These are phyloP conservation scores for Cryptocephalus primarius DNA, from an alignment of 2,888 invertebrate genomes.

Conservation along the genomic window DNA sequence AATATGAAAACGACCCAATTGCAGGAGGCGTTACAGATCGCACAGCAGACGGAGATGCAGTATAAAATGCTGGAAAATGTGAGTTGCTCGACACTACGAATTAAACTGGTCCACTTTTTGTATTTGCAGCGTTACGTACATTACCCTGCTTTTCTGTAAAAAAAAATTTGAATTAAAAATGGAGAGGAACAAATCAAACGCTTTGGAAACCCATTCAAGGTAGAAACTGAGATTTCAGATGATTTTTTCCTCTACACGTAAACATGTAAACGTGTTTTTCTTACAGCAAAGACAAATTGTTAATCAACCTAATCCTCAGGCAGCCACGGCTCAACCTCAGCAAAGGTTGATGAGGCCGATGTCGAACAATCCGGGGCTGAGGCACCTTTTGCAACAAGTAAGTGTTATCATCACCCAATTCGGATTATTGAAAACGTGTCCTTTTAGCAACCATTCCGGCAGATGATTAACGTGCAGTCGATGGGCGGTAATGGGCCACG, in stretches of 20 bases:
- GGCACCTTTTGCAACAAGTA: constrained; percentile 73
- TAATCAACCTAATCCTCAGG: constrained; percentile 25
- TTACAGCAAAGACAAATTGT: constrained; percentile 32
- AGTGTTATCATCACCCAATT: constrained; percentile 39
- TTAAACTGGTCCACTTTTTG: too few relatives aligned
- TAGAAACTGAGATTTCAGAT: too few relatives aligned
- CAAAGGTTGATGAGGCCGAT: constrained; percentile 65
- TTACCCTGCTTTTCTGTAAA: not conserved
- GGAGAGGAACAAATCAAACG: too few relatives aligned
- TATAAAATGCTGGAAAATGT: constrained; percentile 56
- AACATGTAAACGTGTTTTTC: not conserved
- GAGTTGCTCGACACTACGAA: constrained; percentile 1
- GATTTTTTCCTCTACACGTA: not conserved
- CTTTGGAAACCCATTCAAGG: too few relatives aligned
- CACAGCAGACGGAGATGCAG: constrained; percentile 71
- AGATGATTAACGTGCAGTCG: constrained; percentile 45
- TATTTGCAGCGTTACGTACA: not conserved
- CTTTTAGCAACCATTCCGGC: constrained; percentile 55
- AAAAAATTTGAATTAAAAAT: too few relatives aligned
- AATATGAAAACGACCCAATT: constrained; percentile 47
- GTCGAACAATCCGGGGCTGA: constrained; percentile 67
- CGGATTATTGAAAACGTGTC: not conserved
- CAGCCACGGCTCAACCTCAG: constrained; percentile 28
- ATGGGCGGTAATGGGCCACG: constrained; percentile 40
- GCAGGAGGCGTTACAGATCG: constrained; percentile 57